Conservation (phyloP, 2,888 invertebrate species). For the Nomada goodeniana region DNA sequence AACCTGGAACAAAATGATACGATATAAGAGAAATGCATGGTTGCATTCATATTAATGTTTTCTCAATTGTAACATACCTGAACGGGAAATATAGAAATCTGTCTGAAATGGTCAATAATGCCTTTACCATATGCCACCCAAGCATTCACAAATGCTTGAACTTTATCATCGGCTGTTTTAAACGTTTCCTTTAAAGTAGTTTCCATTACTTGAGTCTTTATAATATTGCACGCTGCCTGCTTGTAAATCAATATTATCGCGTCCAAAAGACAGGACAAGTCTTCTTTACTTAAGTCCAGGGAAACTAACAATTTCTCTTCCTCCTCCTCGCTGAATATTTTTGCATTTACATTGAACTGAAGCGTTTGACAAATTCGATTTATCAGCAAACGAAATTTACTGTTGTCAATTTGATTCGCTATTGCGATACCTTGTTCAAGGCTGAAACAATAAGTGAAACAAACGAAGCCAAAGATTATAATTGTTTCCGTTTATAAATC, state of each 20-base stretch:
- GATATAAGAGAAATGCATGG: not conserved
- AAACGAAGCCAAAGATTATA: not conserved
- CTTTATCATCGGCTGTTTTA: constrained; percentile 75
- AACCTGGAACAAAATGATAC: constrained; percentile 62
- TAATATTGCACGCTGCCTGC: constrained; percentile 75
- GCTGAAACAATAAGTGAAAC: constrained; percentile 58
- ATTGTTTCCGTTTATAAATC: not conserved
- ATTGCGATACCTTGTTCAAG: constrained; percentile 75
- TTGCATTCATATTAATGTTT: not conserved
- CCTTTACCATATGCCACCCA: constrained; percentile 78
- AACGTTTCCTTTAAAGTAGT: constrained; percentile 74
- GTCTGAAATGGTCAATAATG: constrained; percentile 75
- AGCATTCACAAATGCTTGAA: constrained; percentile 75
- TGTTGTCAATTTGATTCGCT: constrained; percentile 74
- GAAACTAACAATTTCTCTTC: constrained; percentile 78
- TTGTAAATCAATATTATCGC: constrained; percentile 74
- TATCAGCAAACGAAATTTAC: constrained; percentile 77
- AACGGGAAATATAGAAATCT: constrained; percentile 78
- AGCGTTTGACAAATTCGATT: constrained; percentile 78
- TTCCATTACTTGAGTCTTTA: constrained; percentile 76
- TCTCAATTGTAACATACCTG: constrained; percentile 70
- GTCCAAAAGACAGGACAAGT: constrained; percentile 73
- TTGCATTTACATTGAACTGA: constrained; percentile 64
- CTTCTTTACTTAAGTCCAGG: constrained; percentile 73
- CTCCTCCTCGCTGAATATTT: constrained; percentile 76